Percentiles rank a stretch among this genome's conserved stretches.
Evolutionary conservation across 2,888 invertebrate species (phyloP).

Genomic region (Crematogaster levior): DNA sequence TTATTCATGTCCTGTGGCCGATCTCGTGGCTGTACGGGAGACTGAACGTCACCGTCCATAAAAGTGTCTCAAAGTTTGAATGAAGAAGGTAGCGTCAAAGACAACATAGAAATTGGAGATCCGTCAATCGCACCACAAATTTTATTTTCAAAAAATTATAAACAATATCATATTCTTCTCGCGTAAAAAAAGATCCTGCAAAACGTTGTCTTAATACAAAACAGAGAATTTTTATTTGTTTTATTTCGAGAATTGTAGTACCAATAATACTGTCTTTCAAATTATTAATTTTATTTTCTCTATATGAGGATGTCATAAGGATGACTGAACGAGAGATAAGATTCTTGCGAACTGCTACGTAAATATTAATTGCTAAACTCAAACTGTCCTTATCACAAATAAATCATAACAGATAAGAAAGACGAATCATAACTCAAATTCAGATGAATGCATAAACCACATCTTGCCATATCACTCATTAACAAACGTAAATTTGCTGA

Average conservation of each 20-base stretch:
- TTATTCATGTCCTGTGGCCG: slow-evolving; percentile 67
- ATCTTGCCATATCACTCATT: neutral
- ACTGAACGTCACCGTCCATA: slow-evolving; percentile 59
- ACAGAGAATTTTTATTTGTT: neutral
- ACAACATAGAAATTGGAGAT: slow-evolving; percentile 30
- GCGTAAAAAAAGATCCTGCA: neutral
- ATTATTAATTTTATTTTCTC: neutral
- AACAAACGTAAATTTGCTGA: neutral
- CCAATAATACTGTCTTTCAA: neutral
- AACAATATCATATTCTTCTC: neutral
- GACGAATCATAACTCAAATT: neutral
- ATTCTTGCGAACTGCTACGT: neutral
- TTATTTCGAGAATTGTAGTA: neutral
- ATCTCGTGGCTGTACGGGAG: slow-evolving; percentile 16
- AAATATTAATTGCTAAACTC: neutral
- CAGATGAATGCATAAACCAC: neutral
- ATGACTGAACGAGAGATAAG: neutral
- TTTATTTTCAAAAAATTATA: neutral
- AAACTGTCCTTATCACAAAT: neutral
- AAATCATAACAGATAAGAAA: neutral
- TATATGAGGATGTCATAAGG: neutral
- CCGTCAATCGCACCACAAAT: neutral
- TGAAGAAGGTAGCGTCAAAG: slow-evolving; percentile 44
- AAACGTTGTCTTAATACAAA: neutral
- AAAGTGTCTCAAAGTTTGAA: slow-evolving; percentile 61